Evolutionary conservation across 2,797 vertebrate genomes (phyloP).

Genomic region (Rhinophrynus dorsalis): DNA sequence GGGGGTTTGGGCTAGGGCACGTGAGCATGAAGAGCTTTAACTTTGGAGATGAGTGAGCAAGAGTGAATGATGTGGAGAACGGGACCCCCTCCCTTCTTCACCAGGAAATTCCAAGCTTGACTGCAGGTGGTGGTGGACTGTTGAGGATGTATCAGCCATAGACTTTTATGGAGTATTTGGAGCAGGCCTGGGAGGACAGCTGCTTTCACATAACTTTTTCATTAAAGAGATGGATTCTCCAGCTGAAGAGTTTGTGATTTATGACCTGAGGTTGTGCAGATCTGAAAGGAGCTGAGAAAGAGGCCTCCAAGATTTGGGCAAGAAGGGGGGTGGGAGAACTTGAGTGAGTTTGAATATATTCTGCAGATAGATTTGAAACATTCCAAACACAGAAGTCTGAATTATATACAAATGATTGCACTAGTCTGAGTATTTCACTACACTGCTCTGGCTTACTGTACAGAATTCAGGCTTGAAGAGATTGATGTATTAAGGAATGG

Average conservation of each 20-base stretch:
- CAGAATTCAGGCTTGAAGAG: neutral
- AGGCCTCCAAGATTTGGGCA: neutral
- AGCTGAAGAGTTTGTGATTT: conserved; percentile 78
- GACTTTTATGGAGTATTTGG: conserved; percentile 62
- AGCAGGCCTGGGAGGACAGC: conserved; percentile 57
- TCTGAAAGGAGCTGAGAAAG: conserved; percentile 47
- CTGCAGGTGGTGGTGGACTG: conserved; percentile 65
- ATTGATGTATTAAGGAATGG: too few relatives aligned
- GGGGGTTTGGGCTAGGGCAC: neutral
- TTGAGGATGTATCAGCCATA: conserved; percentile 58
- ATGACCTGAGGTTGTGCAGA: conserved; percentile 64
- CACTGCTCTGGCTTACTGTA: neutral
- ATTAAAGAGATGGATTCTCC: conserved; percentile 85
- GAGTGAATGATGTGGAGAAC: neutral
- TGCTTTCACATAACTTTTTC: conserved; percentile 84
- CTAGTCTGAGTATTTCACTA: neutral
- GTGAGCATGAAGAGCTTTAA: neutral
- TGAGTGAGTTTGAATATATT: conserved; percentile 20
- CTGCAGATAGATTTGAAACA: neutral
- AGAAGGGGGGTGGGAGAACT: neutral
- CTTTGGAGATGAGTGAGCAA: conserved; percentile 6
- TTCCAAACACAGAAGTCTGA: conserved; percentile 5
- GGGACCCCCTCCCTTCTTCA: neutral
- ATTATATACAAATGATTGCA: conserved; percentile 12
- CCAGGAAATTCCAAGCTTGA: conserved; percentile 53